Percentiles rank a stretch among this genome's conserved stretches.
These are phyloP conservation scores for Samia ricini DNA, from an alignment of 1,140 invertebrate species.

Conservation along the genomic window DNA sequence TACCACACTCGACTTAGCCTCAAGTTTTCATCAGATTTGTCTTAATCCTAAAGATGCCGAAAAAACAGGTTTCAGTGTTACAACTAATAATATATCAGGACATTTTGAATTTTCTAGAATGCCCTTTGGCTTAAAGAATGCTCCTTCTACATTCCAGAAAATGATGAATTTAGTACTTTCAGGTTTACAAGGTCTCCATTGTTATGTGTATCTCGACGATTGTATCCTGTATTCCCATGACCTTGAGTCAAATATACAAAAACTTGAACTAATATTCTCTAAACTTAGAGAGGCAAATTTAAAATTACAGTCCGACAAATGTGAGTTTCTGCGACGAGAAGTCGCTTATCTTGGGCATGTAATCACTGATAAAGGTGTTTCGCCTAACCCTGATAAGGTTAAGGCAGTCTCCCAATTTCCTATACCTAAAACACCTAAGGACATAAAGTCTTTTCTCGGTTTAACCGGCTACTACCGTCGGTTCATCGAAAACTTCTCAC, in stretches of 20 bases:
- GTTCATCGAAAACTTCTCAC: constrained; percentile 40
- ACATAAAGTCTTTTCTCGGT: constrained; percentile 65
- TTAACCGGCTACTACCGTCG: constrained; percentile 48
- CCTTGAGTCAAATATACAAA: no score
- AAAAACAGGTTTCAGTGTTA: constrained; percentile 13
- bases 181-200: constrained; percentile 7
- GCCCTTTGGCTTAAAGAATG: constrained; percentile 18
- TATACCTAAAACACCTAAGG: constrained; percentile 44
- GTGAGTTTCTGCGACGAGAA: constrained; percentile 12
- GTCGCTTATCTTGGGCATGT: constrained; percentile 14
- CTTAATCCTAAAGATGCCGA: no score
- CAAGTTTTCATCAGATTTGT: no score
- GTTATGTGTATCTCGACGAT: constrained; percentile 12
- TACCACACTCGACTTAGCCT: no score
- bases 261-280: no score
- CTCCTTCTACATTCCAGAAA: constrained; percentile 11
- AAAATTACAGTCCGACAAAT: no score
- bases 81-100: constrained; percentile 9
- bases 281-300: no score
- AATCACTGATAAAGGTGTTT: constrained; percentile 14
- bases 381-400: constrained; percentile 13
- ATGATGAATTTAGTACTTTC: constrained; percentile 11
- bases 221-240: no score
- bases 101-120: constrained; percentile 15
- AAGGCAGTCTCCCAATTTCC: constrained; percentile 34